Evolutionary conservation across 2,888 invertebrate genomes (phyloP), one percentile per base, ranked within the genome.

Genomic region (Pediacus dermestoides): DNA sequence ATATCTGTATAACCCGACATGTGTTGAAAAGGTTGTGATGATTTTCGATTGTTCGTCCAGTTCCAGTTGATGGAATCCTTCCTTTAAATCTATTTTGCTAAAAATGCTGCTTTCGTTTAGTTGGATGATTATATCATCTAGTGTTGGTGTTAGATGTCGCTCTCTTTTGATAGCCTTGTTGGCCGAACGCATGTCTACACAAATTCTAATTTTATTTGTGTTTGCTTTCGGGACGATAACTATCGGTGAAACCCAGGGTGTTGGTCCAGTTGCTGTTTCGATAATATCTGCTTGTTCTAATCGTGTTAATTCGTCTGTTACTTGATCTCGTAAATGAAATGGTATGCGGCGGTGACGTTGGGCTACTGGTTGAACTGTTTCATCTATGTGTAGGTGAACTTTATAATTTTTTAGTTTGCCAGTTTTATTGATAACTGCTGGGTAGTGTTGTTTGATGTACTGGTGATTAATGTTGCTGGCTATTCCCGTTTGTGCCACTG

Each of bases 11-110:
- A 68, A 28, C 0, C 65, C 66, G 11, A 46, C 48, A 12, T 48
- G 47, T 2, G 64, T 63, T 2, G 58, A 55, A 40, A 68, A 68
- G 3, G 61, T 64, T 13, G 64, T 66, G 4, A 66, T 54, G 9
- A 46, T 34, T 36, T 58, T 31, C 1, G 60, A 62, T 4, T 54
- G 43, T 14, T 48, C 43, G 9, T 52, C 36, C 7, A 66, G 39
- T 37, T 58, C 57, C 1, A 66, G 37, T 38, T 67, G 66, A 41
- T 67, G 64, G 39, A 58, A 66, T 1, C 59, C 65, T 8, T 55
- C 42, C 13, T 57, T 55, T 2, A 42, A 23, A 26, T 47, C 40
- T 15, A 44, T 30, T 38, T 42, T 42, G 2, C 15, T 15, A 16
- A 42, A 42, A 3, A 4, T n/a, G 6, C 4, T 34, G 16, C 41